Evolutionary conservation across 1,140 invertebrate genomes (phyloP), one percentile per base, ranked within the genome.

Genomic region (Orchesella cincta): DNA sequence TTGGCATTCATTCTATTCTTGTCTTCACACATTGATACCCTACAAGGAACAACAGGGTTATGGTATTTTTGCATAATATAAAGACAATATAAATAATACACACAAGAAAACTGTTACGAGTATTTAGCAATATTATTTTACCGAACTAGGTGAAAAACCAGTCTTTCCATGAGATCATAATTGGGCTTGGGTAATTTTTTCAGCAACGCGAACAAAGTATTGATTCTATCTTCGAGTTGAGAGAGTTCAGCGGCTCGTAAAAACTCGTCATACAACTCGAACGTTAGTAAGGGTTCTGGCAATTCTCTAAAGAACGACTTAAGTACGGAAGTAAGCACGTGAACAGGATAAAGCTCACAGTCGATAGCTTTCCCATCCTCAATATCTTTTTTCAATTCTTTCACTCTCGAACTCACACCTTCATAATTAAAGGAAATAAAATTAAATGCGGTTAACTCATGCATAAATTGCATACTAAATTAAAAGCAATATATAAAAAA

Each of bases 181-280:
- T 98, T 97, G 0, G 91, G 88, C 83, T 93, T 92, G 0, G 96
- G 96, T 64, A 98, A 85, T 85, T 96, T 94, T 81, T 94, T 94
- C 75, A 98, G 86, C 81, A 96, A 93, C 29, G 91, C 91, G 84
- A 94, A 94, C 62, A 97, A 87, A 8, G 93, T 95, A 18, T 92
- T 89, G 3, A 96, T 90, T 78, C 93, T 87, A 85, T 97, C 95
- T 84, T 91, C 90, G 1, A 89, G 88, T 84, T 96, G 92, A 23
- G 91, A 90, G 23, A 97, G 88, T 84, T 93, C 93, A 34, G 93
- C 91, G 52, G 93, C 93, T 81, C 94, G 89, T 62, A 98, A 88
- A 84, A 98, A 96, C 84, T 98, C 94, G 84, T 97, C 95, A 85
- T 98, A 98, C 57, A 93, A 91, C 81, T 98, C 95, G 86, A 92